Conservation (phyloP, 2,113 vertebrate genomes). For the Limnothrissa miodon region DNA sequence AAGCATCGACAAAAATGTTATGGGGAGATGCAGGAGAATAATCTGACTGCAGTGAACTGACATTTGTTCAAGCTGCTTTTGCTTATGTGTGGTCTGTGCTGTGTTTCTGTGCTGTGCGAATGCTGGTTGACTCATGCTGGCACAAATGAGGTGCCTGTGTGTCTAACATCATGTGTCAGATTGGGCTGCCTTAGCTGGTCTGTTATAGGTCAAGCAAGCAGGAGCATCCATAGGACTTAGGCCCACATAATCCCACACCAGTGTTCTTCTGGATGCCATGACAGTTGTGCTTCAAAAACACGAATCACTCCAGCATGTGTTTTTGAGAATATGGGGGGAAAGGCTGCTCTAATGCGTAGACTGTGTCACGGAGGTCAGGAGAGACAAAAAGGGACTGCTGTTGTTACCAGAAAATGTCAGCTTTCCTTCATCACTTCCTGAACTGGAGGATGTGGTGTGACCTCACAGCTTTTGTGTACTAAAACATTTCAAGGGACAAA, state of each 20-base stretch:
- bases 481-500: conserved; percentile 18
- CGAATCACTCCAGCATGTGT: background rate
- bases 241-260: background rate
- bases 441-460: background rate
- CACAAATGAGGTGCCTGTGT: background rate
- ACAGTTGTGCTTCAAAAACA: background rate
- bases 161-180: background rate
- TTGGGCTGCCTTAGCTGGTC: background rate
- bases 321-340: conserved; percentile 1
- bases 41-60: background rate
- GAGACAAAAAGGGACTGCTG: background rate
- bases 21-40: background rate
- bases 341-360: background rate
- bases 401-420: conserved; percentile 17
- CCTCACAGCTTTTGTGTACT: background rate
- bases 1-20: background rate
- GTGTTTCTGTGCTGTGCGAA: background rate
- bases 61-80: background rate
- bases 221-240: background rate
- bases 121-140: background rate
- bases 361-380: background rate
- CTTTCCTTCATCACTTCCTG: conserved; percentile 8
- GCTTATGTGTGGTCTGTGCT: background rate
- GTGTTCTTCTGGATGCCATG: background rate
- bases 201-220: background rate